phyloP scores from a whole-genome alignment of 2,888 invertebrate species.

The Volucella inflata region DNA sequence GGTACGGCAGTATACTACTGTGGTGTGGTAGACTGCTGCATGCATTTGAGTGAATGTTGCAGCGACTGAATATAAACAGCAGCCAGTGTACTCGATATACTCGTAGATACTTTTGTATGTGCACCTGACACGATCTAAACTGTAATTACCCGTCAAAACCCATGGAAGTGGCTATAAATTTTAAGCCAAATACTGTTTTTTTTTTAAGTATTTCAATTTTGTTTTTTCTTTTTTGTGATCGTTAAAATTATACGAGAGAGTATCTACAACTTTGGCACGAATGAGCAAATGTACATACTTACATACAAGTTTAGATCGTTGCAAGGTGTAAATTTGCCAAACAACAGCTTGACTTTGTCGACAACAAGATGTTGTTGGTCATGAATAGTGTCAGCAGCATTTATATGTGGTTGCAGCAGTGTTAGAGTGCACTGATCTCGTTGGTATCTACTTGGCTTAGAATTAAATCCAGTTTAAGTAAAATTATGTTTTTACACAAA shows the following conservation, averaged over 20 bases:
- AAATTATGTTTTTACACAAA: slow-evolving; percentile 65
- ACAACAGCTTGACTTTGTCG: slow-evolving; percentile 18
- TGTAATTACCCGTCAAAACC: slow-evolving; percentile 74
- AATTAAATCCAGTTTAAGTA: slow-evolving; percentile 49
- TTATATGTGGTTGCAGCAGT: not conserved
- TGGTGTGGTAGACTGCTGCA: slow-evolving; percentile 5
- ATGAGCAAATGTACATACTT: not conserved
- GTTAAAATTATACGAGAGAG: slow-evolving; percentile 37
- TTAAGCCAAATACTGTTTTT: slow-evolving; percentile 57
- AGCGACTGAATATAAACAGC: slow-evolving; percentile 7
- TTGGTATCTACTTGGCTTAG: slow-evolving; percentile 20
- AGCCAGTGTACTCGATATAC: not conserved
- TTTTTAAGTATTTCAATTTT: too few species aligned
- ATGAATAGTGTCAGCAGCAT: slow-evolving; percentile 8
- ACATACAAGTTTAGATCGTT: slow-evolving; percentile 12
- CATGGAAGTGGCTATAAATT: slow-evolving; percentile 73
- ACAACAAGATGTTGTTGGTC: not conserved
- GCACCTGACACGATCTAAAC: slow-evolving; percentile 76
- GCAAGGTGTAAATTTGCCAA: slow-evolving; percentile 65
- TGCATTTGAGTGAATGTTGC: slow-evolving; percentile 50
- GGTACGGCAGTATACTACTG: slow-evolving; percentile 43
- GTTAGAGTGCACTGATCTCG: slow-evolving; percentile 33
- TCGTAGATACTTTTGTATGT: slow-evolving; percentile 52
- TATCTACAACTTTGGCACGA: not conserved
- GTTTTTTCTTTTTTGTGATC: slow-evolving; percentile 23